A percentile compares a stretch with the other conserved stretches of the same genome.
Evolutionary conservation across 2,888 invertebrate species (phyloP).

Genomic region (Cartodere bifasciata): DNA sequence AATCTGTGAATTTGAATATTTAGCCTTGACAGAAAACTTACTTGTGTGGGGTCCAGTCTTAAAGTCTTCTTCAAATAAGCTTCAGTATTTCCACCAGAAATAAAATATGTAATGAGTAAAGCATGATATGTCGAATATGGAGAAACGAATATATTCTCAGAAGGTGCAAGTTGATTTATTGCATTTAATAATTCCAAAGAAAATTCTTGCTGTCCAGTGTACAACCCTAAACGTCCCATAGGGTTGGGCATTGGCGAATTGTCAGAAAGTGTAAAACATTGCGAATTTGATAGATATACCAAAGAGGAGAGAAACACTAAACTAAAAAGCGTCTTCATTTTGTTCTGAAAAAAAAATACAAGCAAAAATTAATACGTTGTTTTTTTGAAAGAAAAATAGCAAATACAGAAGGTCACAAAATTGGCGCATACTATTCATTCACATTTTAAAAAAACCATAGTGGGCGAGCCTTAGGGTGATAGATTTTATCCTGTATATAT

Average conservation of each 20-base stretch:
- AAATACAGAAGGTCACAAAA: too few species aligned
- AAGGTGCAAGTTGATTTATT: conserved; percentile 47
- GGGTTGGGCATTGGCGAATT: conserved; percentile 17
- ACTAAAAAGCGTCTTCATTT: conserved; percentile 36
- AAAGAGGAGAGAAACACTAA: conserved; percentile 20
- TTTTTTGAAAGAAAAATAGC: too few species aligned
- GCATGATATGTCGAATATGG: conserved; percentile 79
- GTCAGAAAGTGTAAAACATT: conserved; percentile 34
- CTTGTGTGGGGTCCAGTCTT: conserved; percentile 43
- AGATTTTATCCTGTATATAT: too few species aligned
- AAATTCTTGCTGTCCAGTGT: conserved; percentile 51
- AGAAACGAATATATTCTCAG: conserved; percentile 75
- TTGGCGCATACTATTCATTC: too few species aligned
- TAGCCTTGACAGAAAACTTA: too few species aligned
- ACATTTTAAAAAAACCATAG: too few species aligned
- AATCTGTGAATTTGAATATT: too few species aligned
- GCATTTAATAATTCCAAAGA: conserved; percentile 57
- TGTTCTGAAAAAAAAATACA: conserved; percentile 10
- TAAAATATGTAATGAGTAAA: conserved; percentile 64
- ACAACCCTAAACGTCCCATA: conserved; percentile 35
- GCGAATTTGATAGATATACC: conserved; percentile 21
- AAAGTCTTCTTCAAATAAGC: conserved; percentile 47
- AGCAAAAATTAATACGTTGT: too few species aligned
- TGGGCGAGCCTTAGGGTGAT: too few species aligned
- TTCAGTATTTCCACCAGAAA: conserved; percentile 61